Evolutionary conservation across 1,140 invertebrate genomes (phyloP), one percentile per base, ranked within the genome.

Genomic region (Leptestheria dahalacensis): DNA sequence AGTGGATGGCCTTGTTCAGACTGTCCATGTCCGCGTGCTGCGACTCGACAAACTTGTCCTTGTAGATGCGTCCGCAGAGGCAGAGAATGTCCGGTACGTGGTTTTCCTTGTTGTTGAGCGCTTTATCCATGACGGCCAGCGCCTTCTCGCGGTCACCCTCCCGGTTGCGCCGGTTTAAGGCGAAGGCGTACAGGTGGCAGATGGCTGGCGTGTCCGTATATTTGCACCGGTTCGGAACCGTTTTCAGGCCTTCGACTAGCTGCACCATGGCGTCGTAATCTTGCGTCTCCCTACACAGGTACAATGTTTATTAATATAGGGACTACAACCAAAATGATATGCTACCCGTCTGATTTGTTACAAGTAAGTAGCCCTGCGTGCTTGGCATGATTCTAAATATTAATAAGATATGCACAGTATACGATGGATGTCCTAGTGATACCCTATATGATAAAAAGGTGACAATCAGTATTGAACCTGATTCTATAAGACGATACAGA

Each of bases 201-300:
- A 99, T 93, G 61, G 88, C 86, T 12, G 88, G 83, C 49, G 90
- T 91, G 65, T 89, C 86, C 18, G 90, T 82, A 69, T 92, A 89
- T 70, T 88, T 86, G 66, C 87, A 88, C 57, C 88, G 84, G 69
- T 89, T 91, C 57, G 91, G 91, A 64, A 98, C 81, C n/a, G 87
- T 86, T 68, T 86, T 84, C 26, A 99, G 75, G 74, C 97, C 94
- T 68, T 97, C 91, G 0, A 99, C 91, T 47, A 99, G 76, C 66
- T 91, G 86, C 18, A 99, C 95, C 87, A 99, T 99, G 2, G 92
- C 87, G 74, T 98, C 90, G 69, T 99, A 99, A 70, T 96, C 94
- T 79, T 88, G 71, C 28, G n/a, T 46, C 21, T 60, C 41, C 46
- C 53, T 60, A 26, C 9, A 25, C 18, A 2, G 26, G 46, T 15